phyloP scores from a whole-genome alignment of 2,797 vertebrate species.

The Decapterus maruadsi region DNA sequence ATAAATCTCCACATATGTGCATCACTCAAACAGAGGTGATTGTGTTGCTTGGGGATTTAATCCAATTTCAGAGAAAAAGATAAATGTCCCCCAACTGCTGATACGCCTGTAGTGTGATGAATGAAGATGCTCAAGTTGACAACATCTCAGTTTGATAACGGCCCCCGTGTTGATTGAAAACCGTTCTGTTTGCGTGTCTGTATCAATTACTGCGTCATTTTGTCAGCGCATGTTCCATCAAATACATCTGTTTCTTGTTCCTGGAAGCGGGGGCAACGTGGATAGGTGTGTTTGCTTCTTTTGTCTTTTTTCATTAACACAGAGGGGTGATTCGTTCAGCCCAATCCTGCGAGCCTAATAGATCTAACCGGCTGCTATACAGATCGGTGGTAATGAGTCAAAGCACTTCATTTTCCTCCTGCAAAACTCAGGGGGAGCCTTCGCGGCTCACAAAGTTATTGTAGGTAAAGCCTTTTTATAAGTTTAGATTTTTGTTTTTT shows the following conservation, averaged over 20 bases:
- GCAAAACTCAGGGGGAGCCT: slow-evolving; percentile 13
- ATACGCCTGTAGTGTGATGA: slow-evolving; percentile 60
- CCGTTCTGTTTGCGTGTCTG: slow-evolving; percentile 56
- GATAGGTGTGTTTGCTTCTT: slow-evolving; percentile 26
- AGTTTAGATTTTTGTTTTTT: slow-evolving; percentile 44
- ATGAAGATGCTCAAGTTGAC: slow-evolving; percentile 65
- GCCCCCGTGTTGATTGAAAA: slow-evolving; percentile 54
- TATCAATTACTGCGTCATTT: slow-evolving; percentile 64
- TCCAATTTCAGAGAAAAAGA: slow-evolving; percentile 49
- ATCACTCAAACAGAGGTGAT: not conserved
- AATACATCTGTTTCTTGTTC: slow-evolving; percentile 53
- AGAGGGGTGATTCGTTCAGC: slow-evolving; percentile 35
- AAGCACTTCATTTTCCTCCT: slow-evolving; percentile 23
- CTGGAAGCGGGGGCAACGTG: slow-evolving; percentile 43
- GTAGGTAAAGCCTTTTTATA: slow-evolving; percentile 10
- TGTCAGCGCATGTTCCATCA: slow-evolving; percentile 60
- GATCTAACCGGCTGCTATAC: slow-evolving; percentile 23
- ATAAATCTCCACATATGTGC: not conserved
- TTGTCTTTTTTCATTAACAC: slow-evolving; percentile 54
- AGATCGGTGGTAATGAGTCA: slow-evolving; percentile 16
- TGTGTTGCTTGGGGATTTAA: slow-evolving; percentile 36
- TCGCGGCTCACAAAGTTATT: slow-evolving; percentile 30
- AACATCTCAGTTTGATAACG: slow-evolving; percentile 55
- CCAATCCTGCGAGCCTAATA: slow-evolving; percentile 44
- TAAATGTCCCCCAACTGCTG: slow-evolving; percentile 28